phyloP scores from a whole-genome alignment of 2,797 vertebrate genomes.

The Schizopygopsis malacanthus region DNA sequence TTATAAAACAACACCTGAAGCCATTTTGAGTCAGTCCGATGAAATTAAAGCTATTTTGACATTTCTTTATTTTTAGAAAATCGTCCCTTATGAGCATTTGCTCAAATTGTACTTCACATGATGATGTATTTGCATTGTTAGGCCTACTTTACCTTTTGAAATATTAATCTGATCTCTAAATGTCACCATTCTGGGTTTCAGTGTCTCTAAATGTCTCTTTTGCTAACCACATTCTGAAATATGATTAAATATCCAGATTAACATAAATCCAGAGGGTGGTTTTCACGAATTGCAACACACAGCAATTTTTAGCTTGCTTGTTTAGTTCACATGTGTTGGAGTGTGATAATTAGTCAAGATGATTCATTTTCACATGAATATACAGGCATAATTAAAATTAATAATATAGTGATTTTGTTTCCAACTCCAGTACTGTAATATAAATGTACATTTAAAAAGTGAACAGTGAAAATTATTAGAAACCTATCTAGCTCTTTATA shows the following conservation, averaged over 20 bases:
- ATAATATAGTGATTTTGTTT: neutral
- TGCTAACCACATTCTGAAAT: conserved; percentile 5
- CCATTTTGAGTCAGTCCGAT: neutral
- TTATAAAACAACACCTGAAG: neutral
- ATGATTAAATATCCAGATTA: neutral
- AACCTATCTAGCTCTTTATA: neutral
- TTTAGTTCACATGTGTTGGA: neutral
- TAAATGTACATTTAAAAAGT: neutral
- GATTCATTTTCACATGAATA: neutral
- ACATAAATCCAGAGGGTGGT: neutral
- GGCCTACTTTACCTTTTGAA: neutral
- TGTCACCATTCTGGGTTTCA: neutral
- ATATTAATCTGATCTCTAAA: neutral
- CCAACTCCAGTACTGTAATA: neutral
- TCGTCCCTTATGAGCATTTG: too few species aligned
- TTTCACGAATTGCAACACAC: conserved; percentile 9
- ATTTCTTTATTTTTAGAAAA: too few species aligned
- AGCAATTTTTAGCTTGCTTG: neutral
- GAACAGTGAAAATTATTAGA: neutral
- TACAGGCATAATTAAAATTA: neutral
- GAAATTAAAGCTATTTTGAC: neutral
- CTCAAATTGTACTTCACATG: accelerated
- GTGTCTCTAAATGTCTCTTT: neutral
- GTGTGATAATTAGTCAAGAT: neutral
- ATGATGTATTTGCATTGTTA: neutral